These are phyloP conservation scores for Pseudotriccus pelzelni DNA, from an alignment of 2,797 vertebrate genomes.

Conservation along the genomic window DNA sequence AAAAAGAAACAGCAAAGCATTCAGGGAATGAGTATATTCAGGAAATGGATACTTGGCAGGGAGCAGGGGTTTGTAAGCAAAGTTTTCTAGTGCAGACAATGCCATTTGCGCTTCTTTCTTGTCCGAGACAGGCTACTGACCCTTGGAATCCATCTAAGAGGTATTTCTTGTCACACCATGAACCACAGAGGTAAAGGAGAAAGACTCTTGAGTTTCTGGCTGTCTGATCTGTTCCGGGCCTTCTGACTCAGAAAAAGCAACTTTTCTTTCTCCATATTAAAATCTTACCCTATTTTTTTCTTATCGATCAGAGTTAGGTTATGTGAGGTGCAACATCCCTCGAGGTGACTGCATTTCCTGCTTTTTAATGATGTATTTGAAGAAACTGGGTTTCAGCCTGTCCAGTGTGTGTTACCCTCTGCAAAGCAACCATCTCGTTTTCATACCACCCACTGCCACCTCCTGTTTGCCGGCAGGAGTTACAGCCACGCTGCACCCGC, in stretches of 20 bases:
- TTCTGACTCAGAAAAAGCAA: neutral
- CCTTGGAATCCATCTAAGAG: neutral
- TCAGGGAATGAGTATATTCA: neutral
- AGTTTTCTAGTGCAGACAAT: fast-evolving
- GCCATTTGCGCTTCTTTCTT: fast-evolving
- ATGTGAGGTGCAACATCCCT: neutral
- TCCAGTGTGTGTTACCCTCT: fast-evolving
- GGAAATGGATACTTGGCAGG: neutral
- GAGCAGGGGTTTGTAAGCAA: neutral
- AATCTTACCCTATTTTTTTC: neutral
- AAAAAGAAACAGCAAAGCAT: slow-evolving; percentile 17
- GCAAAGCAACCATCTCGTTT: neutral
- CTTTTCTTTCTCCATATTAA: neutral
- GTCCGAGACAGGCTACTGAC: neutral
- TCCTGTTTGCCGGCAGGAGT: fast-evolving
- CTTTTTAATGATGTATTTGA: neutral
- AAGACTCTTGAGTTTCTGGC: neutral
- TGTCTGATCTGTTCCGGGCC: neutral
- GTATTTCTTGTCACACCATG: fast-evolving
- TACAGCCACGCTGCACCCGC: neutral
- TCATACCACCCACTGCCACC: neutral
- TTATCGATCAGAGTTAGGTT: neutral
- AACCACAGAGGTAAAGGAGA: neutral
- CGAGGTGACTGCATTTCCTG: neutral
- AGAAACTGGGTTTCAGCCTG: neutral